Conservation (phyloP, 2,888 invertebrate genomes). For the Drosophila sordidula region DNA sequence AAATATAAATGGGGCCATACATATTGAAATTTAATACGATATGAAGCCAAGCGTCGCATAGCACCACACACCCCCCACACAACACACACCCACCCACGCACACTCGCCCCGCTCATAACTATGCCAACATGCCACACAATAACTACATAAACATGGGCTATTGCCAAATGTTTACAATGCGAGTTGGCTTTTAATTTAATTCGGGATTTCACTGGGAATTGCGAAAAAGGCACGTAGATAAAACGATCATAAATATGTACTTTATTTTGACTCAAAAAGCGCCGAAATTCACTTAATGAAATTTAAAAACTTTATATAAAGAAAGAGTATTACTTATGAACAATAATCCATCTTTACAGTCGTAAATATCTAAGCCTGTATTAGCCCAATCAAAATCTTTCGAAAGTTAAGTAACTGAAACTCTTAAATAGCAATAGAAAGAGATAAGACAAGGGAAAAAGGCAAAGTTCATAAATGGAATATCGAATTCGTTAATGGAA, state of each 20-base stretch:
- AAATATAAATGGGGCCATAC: conserved; percentile 53
- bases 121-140: conserved; percentile 30
- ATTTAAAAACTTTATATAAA: not conserved
- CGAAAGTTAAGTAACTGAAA: not conserved
- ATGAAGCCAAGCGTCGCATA: conserved; percentile 18
- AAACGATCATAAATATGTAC: conserved; percentile 9
- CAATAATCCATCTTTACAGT: too few species aligned
- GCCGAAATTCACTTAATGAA: not conserved
- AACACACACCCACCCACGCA: not conserved
- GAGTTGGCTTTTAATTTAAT: conserved; percentile 61
- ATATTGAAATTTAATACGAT: conserved; percentile 59
- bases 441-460: not conserved
- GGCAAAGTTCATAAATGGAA: not conserved
- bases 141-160: conserved; percentile 39
- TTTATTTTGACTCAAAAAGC: not conserved
- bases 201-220: conserved; percentile 36
- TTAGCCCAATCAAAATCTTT: not conserved
- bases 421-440: not conserved
- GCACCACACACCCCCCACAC: not conserved
- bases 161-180: conserved; percentile 50
- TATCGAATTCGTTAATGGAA: not conserved
- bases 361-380: not conserved
- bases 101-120: conserved; percentile 6
- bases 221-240: conserved; percentile 5
- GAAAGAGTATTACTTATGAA: not conserved